phyloP scores from a whole-genome alignment of 2,113 vertebrate species.

The Peucedramus taeniatus region DNA sequence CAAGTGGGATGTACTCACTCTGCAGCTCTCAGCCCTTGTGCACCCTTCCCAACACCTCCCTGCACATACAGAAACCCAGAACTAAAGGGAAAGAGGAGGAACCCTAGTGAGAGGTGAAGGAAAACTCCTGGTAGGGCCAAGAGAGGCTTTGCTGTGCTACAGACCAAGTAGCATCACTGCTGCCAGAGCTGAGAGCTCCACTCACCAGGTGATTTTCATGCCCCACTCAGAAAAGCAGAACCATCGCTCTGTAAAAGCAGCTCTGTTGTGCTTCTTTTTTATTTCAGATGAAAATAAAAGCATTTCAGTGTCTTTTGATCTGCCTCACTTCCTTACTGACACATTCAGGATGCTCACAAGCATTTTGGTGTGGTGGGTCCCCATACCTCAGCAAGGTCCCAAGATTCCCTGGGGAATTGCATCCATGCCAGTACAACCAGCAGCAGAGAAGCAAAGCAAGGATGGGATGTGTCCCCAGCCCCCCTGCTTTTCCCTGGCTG shows the following conservation, averaged over 20 bases:
- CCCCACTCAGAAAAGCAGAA: not conserved
- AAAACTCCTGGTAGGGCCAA: not conserved
- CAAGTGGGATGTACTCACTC: accelerated
- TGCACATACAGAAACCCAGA: accelerated
- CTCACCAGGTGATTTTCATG: not conserved
- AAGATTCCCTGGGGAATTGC: not conserved
- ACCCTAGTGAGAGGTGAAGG: not conserved
- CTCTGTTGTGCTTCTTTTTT: not conserved
- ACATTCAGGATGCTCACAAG: not conserved
- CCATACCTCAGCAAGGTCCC: not conserved
- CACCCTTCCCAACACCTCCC: not conserved
- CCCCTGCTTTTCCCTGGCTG: not conserved
- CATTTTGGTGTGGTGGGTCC: not conserved
- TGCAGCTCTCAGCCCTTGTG: not conserved
- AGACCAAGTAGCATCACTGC: not conserved
- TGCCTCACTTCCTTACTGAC: not conserved
- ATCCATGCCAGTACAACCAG: not conserved
- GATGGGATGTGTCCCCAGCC: not conserved
- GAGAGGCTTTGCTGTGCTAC: not conserved
- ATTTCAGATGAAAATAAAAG: constrained; percentile 32
- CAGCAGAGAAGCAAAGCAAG: not conserved
- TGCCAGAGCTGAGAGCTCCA: not conserved
- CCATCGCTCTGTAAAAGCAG: not conserved
- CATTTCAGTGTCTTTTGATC: not conserved
- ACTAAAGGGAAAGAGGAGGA: not conserved